Evolutionary conservation across 2,888 invertebrate species (phyloP), one percentile per base, ranked within the genome.

Genomic region (Melinaea marsaeus): DNA sequence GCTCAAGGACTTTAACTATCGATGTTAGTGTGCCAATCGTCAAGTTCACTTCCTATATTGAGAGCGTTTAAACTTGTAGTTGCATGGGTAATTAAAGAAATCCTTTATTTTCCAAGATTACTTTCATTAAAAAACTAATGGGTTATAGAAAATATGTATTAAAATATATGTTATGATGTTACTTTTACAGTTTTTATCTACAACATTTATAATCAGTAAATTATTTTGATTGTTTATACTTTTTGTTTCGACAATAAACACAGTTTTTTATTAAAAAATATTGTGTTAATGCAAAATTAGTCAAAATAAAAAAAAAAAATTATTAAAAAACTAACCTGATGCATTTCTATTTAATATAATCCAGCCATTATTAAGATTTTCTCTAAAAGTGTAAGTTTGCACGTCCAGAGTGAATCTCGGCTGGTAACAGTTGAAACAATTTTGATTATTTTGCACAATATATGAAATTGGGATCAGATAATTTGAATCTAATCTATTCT

Each of bases 401-500:
- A 74, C 73, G 1, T 78, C 84, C 42, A 87, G 85, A 3, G 85
- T 87, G 69, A 90, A 90, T 13, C 84, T 73, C 0, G 88, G 89
- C 34, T 79, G 83, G 64, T 82, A 80, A 68, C 90, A 90, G 74
- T 89, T 90, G 70, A 74, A 86, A 63, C 90, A 90, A 57, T 86
- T 84, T 54, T 83, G 73, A 6, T 79, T 84, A 62, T 84, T 80
- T 63, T 88, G 85, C 0, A 88, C 76, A 9, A 83, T 72, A 71
- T 90, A 90, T 0, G 90, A 86, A 60, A 90, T 85, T 0, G 90
- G 90, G 2, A 90, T 88, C 13, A 86, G 69, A 66, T 79, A 90
- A 61, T 85, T 80, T 0, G 85, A 81, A 4, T 84, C 79, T 0
- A 72, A 67, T 0, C 83, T 81, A 59, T 79, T 74, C 3, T 75